Conservation (phyloP, 2,113 vertebrate species). For the Cynocephalus volans region DNA sequence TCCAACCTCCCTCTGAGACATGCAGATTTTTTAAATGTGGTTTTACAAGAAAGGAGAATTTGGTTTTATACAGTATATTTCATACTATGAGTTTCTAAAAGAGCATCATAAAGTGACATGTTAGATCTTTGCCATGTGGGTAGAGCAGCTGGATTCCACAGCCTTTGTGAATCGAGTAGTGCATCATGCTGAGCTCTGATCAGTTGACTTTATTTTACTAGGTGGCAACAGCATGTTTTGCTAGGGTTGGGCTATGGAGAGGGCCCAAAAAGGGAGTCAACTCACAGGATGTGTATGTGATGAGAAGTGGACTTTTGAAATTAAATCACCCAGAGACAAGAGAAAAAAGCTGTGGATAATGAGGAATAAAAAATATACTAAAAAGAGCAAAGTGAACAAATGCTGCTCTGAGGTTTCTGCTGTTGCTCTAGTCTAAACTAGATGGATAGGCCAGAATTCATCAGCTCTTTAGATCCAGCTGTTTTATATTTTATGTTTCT, state of each 20-base stretch:
- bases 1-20: constrained; percentile 86
- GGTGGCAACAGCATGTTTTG: neutral
- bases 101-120: constrained; percentile 81
- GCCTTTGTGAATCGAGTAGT: constrained; percentile 43
- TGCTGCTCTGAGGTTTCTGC: neutral
- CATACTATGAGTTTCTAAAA: constrained; percentile 82
- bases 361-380: neutral
- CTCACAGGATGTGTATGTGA: neutral
- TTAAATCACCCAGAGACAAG: neutral
- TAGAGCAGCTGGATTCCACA: constrained; percentile 55
- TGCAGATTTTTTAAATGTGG: constrained; percentile 84
- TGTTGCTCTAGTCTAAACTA: neutral
- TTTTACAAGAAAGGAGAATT: constrained; percentile 85
- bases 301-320: neutral
- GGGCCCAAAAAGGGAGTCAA: too few relatives aligned
- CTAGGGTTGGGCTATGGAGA: neutral
- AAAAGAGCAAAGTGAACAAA: neutral
- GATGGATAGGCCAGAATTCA: neutral
- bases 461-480: neutral
- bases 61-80: constrained; percentile 83
- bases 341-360: neutral
- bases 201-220: neutral
- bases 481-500: neutral
- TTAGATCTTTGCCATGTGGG: constrained; percentile 74
- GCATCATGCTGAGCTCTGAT: neutral